Evolutionary conservation across 2,888 invertebrate genomes (phyloP), one percentile per base, ranked within the genome.

Genomic region (Andrena fulva): DNA sequence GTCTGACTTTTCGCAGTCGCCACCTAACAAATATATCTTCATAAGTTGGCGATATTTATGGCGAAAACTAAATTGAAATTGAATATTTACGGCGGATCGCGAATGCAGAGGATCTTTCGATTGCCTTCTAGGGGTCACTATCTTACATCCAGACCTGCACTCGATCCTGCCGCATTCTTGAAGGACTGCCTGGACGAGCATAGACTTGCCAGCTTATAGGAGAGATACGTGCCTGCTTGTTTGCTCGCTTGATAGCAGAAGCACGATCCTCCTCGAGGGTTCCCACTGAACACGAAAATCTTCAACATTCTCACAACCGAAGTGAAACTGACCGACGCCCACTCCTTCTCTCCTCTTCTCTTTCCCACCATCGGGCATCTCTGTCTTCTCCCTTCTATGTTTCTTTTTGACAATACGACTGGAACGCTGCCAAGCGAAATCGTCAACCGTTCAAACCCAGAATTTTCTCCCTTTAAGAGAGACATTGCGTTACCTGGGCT

Each of bases 361-460:
- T 52, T 69, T 56, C 12, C n/a, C 29, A 66, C n/a, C 62, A 16
- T 8, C 52, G 2, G 56, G 8, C 33, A 24, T 33, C 50, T 66
- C 68, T 71, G 20, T 64, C 48, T 60, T 42, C 62, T 16, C 33
- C 50, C 56, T 50, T 80, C 73, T 71, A 35, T 60, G 60, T 52
- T 33, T 66, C 59, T 81, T 54, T 70, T 69, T 67, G 76, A 80
- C 82, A 84, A 78, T 56, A 71, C 68, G 66, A 16, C 76, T 82
- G 86, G 86, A 84, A 50, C 56, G 54, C 20, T 70, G 85, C 85
- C 86, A 84, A 84, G 75, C 68, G 72, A 79, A 79, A 80, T 84
- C 75, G 64, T 73, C 79, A 76, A 77, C 59, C 63, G 59, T 62
- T 60, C 63, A 42, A 48, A 74, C 50, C 50, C 27, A 20, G 59